These are phyloP conservation scores for Falcunculus frontatus DNA, from an alignment of 2,113 vertebrate genomes.

Conservation along the genomic window DNA sequence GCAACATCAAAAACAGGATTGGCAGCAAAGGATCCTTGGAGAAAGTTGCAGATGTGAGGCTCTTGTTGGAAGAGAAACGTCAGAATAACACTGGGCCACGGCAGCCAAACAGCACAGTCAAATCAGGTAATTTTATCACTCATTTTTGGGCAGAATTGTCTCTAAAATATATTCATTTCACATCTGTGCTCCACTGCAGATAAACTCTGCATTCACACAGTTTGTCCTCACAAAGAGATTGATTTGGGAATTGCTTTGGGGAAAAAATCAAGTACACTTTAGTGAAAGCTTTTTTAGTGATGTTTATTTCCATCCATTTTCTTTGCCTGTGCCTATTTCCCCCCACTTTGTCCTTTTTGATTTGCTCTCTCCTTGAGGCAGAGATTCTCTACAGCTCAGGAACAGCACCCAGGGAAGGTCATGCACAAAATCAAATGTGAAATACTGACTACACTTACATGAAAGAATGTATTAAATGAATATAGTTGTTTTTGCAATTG, in stretches of 20 bases:
- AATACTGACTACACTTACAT: neutral
- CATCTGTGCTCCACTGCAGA: neutral
- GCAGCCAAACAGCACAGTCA: constrained; percentile 66
- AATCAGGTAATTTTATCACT: constrained; percentile 77
- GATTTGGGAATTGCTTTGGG: neutral
- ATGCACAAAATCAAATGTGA: neutral
- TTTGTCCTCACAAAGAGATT: neutral
- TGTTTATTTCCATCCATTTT: neutral
- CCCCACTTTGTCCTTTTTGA: neutral
- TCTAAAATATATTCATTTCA: neutral
- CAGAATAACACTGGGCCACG: constrained; percentile 76
- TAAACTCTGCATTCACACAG: neutral
- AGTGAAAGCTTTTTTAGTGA: neutral
- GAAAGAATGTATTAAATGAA: neutral
- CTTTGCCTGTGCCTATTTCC: neutral
- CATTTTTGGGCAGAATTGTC: neutral
- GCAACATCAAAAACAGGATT: constrained; percentile 85
- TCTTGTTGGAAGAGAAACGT: constrained; percentile 92
- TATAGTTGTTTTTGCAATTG: neutral
- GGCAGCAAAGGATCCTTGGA: constrained; percentile 78
- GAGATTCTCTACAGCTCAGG: neutral
- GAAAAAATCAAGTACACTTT: neutral
- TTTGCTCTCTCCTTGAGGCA: neutral
- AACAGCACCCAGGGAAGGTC: neutral
- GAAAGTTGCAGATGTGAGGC: constrained; percentile 88